Conservation (phyloP, 2,888 invertebrate species). For the Meiosimyza platycephala region DNA sequence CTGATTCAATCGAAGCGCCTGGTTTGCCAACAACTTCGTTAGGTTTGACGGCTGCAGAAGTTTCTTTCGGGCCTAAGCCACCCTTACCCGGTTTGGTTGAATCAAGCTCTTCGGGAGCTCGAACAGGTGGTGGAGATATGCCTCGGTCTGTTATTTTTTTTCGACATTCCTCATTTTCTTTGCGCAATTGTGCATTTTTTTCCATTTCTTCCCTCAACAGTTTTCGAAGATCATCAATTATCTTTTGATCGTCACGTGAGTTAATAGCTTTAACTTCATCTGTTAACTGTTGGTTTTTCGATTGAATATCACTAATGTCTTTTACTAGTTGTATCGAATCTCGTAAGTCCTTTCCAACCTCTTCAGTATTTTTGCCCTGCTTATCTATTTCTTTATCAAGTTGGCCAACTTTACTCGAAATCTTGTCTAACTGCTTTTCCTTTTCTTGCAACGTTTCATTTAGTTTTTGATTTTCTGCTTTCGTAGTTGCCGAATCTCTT, state of each 20-base stretch:
- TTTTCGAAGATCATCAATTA: slow-evolving; percentile 50
- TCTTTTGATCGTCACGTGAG: slow-evolving; percentile 49
- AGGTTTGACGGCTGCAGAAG: not conserved
- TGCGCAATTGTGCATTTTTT: slow-evolving; percentile 46
- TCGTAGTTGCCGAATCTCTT: slow-evolving; percentile 33
- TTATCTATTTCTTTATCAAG: slow-evolving; percentile 49
- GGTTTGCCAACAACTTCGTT: not conserved
- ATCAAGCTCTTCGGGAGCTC: not conserved
- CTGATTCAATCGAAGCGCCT: not conserved
- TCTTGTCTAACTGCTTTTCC: slow-evolving; percentile 26
- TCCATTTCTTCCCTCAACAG: slow-evolving; percentile 51
- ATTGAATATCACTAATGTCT: slow-evolving; percentile 55
- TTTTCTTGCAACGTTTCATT: slow-evolving; percentile 40
- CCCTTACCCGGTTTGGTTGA: not conserved
- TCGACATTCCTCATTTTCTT: slow-evolving; percentile 44
- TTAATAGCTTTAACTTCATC: slow-evolving; percentile 50
- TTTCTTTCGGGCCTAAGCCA: not conserved
- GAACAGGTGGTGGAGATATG: slow-evolving; percentile 40
- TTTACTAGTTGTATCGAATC: slow-evolving; percentile 52
- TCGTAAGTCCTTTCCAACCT: slow-evolving; percentile 51
- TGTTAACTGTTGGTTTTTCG: slow-evolving; percentile 52
- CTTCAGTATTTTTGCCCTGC: slow-evolving; percentile 40
- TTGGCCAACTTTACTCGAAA: slow-evolving; percentile 46
- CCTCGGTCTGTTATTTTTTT: slow-evolving; percentile 46
- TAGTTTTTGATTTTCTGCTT: slow-evolving; percentile 48